Percentiles rank a stretch among this genome's conserved stretches.
These are phyloP conservation scores for Nycticryphes semicollaris DNA, from an alignment of 2,113 vertebrate genomes.

Conservation along the genomic window DNA sequence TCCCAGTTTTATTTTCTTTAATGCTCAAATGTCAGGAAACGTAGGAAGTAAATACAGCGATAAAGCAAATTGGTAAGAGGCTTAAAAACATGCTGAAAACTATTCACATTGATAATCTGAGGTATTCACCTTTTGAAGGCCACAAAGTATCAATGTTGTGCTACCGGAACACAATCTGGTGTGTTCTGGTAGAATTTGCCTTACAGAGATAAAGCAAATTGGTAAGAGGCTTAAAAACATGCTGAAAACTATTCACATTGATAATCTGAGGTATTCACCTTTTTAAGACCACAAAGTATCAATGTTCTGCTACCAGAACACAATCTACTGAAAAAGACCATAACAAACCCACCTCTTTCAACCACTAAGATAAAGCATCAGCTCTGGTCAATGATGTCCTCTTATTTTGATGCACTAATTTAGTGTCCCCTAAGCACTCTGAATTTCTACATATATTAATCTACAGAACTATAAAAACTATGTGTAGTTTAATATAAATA, in stretches of 20 bases:
- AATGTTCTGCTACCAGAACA: neutral
- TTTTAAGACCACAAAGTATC: neutral
- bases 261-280: neutral
- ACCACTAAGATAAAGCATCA: neutral
- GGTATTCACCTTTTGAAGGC: neutral
- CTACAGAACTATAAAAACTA: neutral
- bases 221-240: neutral
- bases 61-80: neutral
- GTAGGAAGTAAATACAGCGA: neutral
- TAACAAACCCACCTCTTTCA: neutral
- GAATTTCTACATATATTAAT: neutral
- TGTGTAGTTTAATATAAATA: neutral
- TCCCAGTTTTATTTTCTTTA: neutral
- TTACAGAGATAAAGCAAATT: neutral
- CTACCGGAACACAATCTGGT: neutral
- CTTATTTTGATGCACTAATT: neutral
- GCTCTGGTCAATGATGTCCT: neutral
- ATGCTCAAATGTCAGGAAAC: neutral
- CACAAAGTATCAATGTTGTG: neutral
- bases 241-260: neutral
- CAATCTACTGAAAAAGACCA: neutral
- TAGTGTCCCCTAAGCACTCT: neutral
- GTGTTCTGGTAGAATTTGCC: too few relatives aligned
- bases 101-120: neutral
- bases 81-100: neutral